A percentile compares a stretch with the other conserved stretches of the same genome.
Conservation (phyloP, 2,113 vertebrate genomes). For the Seriola dumerili region DNA sequence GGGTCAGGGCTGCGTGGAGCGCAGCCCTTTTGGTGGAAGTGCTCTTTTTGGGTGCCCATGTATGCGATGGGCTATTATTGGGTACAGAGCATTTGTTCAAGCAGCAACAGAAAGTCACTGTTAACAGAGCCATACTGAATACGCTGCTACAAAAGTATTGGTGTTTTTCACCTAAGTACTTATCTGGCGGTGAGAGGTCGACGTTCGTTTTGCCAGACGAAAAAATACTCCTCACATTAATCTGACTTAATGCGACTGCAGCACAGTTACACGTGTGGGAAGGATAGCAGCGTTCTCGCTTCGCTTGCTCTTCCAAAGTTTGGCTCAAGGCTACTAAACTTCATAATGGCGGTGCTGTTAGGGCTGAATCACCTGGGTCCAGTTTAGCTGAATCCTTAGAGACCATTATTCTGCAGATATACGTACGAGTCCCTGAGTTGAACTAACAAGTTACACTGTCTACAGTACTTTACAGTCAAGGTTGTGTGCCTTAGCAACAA, state of each 20-base stretch:
- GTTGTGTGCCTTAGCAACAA: background rate
- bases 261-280: background rate
- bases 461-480: background rate
- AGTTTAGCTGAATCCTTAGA: background rate
- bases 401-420: background rate
- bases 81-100: background rate
- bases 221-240: background rate
- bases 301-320: background rate
- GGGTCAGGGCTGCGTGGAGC: background rate
- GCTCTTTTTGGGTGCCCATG: slow-evolving; percentile 20
- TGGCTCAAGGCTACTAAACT: background rate
- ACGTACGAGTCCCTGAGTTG: background rate
- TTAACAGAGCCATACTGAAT: background rate
- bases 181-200: background rate
- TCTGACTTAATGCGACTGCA: background rate
- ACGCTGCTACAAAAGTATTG: background rate
- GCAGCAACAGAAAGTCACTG: background rate
- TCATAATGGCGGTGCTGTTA: background rate
- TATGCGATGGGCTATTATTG: slow-evolving; percentile 19
- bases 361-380: background rate
- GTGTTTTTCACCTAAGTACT: background rate
- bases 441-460: background rate
- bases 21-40: slow-evolving; percentile 1
- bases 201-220: background rate
- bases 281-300: too few relatives aligned